phyloP scores from a whole-genome alignment of 2,113 vertebrate genomes.

The Chaetura pelagica region DNA sequence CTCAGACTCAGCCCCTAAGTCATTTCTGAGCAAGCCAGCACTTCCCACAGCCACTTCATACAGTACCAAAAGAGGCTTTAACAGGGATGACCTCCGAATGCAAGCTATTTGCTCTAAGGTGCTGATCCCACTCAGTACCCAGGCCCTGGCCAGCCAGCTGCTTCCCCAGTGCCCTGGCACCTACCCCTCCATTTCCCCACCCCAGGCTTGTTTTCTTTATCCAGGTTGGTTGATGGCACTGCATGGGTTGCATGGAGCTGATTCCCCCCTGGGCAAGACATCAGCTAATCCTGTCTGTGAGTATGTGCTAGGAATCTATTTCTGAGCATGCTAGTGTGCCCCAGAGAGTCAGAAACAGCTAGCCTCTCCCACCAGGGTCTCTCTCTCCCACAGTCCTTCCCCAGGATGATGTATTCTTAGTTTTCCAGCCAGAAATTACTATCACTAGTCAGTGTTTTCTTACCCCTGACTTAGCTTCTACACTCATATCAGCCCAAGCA shows the following conservation, averaged over 20 bases:
- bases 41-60: background rate
- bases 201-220: background rate
- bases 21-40: background rate
- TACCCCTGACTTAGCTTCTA: background rate
- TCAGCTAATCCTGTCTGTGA: background rate
- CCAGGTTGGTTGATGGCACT: background rate
- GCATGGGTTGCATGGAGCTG: accelerated
- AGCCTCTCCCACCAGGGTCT: background rate
- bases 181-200: background rate
- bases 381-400: background rate
- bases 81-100: background rate
- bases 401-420: background rate
- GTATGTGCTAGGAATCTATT: background rate
- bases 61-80: background rate
- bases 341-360: background rate
- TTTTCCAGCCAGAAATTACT: background rate
- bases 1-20: background rate
- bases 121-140: accelerated
- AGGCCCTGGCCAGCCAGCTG: background rate
- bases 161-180: background rate
- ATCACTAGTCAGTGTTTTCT: background rate
- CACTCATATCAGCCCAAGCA: background rate
- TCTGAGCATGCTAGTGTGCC: background rate
- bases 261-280: background rate
- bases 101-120: background rate